Conservation (phyloP, 2,797 vertebrate species). For the Acanthopagrus latus region DNA sequence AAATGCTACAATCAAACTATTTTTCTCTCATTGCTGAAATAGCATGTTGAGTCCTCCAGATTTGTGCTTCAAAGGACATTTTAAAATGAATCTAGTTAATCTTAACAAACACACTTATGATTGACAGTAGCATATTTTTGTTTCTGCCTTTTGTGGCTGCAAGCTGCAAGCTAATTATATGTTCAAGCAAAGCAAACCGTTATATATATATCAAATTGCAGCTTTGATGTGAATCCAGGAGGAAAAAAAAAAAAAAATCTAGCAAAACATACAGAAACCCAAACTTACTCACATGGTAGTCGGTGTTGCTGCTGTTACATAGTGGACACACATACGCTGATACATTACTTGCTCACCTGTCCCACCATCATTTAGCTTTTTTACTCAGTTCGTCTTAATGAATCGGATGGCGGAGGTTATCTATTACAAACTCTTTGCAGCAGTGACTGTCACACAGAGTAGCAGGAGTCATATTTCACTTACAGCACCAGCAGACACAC, state of each 20-base stretch:
- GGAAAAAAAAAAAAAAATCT: neutral
- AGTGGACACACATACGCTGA: too few relatives aligned
- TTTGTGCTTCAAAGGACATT: slow-evolving; percentile 3
- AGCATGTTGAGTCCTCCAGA: neutral
- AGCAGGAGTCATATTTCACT: too few relatives aligned
- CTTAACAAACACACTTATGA: neutral
- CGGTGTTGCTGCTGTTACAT: too few relatives aligned
- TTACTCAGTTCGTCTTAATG: too few relatives aligned
- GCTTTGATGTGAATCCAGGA: neutral
- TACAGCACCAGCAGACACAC: too few relatives aligned
- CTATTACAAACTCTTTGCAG: too few relatives aligned
- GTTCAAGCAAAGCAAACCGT: neutral
- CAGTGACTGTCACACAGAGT: too few relatives aligned
- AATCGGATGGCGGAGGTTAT: too few relatives aligned
- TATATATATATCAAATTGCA: neutral
- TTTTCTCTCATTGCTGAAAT: slow-evolving; percentile 1
- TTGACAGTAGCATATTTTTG: slow-evolving; percentile 13
- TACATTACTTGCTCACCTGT: too few relatives aligned
- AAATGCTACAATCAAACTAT: neutral
- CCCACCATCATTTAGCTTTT: too few relatives aligned
- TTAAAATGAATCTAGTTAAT: neutral
- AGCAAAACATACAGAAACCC: neutral
- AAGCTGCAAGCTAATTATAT: neutral
- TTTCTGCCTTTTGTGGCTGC: neutral
- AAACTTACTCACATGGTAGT: too few relatives aligned